A percentile compares a stretch with the other conserved stretches of the same genome.
phyloP scores from a whole-genome alignment of 2,888 invertebrate species.

The Tipula unca region DNA sequence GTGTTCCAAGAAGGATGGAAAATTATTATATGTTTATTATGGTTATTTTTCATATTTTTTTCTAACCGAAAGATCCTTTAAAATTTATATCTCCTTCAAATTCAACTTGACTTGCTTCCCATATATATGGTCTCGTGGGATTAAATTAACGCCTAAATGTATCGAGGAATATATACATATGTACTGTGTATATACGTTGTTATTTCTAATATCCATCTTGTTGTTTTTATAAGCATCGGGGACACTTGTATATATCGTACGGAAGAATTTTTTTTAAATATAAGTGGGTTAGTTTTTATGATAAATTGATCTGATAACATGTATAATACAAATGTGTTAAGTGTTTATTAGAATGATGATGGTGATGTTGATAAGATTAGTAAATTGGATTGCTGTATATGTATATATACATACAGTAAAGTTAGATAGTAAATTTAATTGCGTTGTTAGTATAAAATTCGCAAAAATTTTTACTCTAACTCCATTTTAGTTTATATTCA shows the following conservation, averaged over 20 bases:
- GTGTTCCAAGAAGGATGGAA: not conserved
- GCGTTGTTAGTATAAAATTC: too few species aligned
- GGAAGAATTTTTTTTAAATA: not conserved
- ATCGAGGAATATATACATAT: not conserved
- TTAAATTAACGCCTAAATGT: not conserved
- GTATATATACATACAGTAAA: too few species aligned
- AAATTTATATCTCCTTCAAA: not conserved
- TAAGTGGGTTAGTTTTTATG: slow-evolving; percentile 2
- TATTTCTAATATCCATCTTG: not conserved
- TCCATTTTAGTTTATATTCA: too few species aligned
- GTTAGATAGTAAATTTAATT: too few species aligned
- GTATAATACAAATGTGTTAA: not conserved
- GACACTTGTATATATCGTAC: not conserved
- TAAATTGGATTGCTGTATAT: not conserved
- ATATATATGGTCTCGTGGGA: not conserved
- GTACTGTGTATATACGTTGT: too few species aligned
- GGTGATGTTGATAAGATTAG: not conserved
- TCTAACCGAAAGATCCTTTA: not conserved
- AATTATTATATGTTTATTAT: not conserved
- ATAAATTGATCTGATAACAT: slow-evolving; percentile 8
- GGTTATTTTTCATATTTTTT: not conserved
- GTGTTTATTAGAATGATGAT: not conserved
- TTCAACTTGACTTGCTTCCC: not conserved
- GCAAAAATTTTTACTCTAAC: too few species aligned
- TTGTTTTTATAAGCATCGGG: not conserved